Evolutionary conservation across 1,140 invertebrate genomes (phyloP), one percentile per base, ranked within the genome.

Genomic region (Batillaria attramentaria): DNA sequence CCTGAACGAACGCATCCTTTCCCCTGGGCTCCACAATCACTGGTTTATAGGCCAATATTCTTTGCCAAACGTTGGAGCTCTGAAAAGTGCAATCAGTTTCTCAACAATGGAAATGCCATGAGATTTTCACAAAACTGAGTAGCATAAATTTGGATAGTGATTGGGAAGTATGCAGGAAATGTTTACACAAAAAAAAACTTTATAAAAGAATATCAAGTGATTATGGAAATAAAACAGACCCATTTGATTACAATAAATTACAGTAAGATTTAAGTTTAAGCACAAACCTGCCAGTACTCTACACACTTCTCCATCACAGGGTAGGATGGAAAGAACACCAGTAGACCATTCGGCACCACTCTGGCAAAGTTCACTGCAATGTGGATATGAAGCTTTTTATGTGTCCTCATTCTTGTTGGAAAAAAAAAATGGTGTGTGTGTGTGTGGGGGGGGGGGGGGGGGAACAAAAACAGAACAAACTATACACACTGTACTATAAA

Each of bases 241-340:
- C 13, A 50, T 13, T 50, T 13, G 46, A 50, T 50, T 50, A 13
- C 13, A 13, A 50, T 13, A 13, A 13, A 50, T 13, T 50, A 50
- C 46, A 50, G 46, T 50, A 50, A 13, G 46, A 50, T 13, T 50
- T 13, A 50, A 24, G 46, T 50, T n/a, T n/a, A n/a, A n/a, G n/a
- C 5, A 69, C 75, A 28, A 37, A 79, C 77, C 69, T 73, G 60
- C 57, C 54, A 72, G 24, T 82, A 80, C 75, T 90, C 88, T 5
- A 91, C 78, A 82, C 89, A 90, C 60, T 87, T 86, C 13, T 90
- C 87, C 93, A 99, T 94, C 68, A 98, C 94, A 24, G 95, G 94
- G 92, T 99, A 99, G 0, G 98, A 99, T 3, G 98, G 96, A 87
- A 99, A 99, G 90, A 99, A 99, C 33, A 99, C 94, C 65, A 99